Conservation (phyloP, 2,113 vertebrate species). For the Salminus brasiliensis region DNA sequence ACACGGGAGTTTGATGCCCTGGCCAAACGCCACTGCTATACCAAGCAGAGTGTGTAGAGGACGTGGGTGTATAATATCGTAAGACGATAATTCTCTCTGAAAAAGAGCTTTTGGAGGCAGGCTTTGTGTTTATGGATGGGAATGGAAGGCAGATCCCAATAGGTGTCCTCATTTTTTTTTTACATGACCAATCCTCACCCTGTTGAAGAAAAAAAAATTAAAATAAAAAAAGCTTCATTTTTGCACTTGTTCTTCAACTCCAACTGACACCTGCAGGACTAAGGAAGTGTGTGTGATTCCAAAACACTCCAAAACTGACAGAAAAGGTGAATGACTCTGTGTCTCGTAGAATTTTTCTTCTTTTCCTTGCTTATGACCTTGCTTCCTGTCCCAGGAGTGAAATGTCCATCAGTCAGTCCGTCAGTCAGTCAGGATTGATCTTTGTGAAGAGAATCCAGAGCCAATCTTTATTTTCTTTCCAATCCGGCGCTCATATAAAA, state of each 20-base stretch:
- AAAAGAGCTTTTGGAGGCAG: too few relatives aligned
- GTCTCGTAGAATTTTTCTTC: background rate
- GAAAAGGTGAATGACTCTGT: background rate
- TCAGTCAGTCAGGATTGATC: background rate
- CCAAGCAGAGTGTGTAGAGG: too few relatives aligned
- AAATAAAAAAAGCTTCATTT: background rate
- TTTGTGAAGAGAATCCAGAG: slow-evolving; percentile 29
- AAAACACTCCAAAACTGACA: background rate
- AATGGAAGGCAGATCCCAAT: too few relatives aligned
- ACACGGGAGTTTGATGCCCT: too few relatives aligned
- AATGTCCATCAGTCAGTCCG: background rate
- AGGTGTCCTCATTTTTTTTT: too few relatives aligned
- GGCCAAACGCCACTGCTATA: too few relatives aligned
- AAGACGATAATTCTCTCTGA: too few relatives aligned
- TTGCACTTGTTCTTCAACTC: background rate
- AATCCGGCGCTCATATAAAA: slow-evolving; percentile 15
- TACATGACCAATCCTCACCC: background rate
- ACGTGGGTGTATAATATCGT: too few relatives aligned
- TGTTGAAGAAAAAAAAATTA: background rate
- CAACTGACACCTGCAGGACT: background rate
- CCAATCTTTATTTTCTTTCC: slow-evolving; percentile 41
- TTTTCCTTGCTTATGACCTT: background rate
- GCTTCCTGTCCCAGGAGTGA: background rate
- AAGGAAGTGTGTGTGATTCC: background rate
- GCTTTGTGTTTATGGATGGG: too few relatives aligned